Percentiles rank a stretch among this genome's conserved stretches.
Conservation (phyloP, 2,888 invertebrate genomes). For the Plagiodera versicolora region DNA sequence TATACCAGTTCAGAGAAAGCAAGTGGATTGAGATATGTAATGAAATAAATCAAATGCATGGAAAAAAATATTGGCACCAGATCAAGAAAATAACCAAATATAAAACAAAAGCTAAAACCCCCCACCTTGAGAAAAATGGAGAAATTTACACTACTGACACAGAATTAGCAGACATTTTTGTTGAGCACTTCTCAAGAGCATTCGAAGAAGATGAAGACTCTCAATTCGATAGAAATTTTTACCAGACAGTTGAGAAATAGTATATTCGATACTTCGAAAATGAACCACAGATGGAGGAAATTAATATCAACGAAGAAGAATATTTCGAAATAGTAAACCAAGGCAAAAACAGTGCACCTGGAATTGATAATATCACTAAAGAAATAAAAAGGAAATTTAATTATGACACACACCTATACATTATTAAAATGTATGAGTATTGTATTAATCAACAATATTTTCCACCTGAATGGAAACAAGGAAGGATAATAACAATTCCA, state of each 20-base stretch:
- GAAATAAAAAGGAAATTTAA: slow-evolving; percentile 13
- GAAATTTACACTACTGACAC: background rate
- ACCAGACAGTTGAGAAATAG: slow-evolving; percentile 2
- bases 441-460: slow-evolving; percentile 11
- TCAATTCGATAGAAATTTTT: background rate
- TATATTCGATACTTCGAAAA: slow-evolving; percentile 1
- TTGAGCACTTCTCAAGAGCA: slow-evolving; percentile 7
- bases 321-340: slow-evolving; percentile 7
- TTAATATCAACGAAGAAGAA: background rate
- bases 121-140: slow-evolving; percentile 4
- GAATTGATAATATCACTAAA: slow-evolving; percentile 13
- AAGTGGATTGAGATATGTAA: slow-evolving; percentile 17
- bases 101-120: slow-evolving; percentile 9
- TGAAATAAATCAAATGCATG: slow-evolving; percentile 13
- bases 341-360: slow-evolving; percentile 13
- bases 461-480: slow-evolving; percentile 15
- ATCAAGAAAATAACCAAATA: slow-evolving; percentile 16
- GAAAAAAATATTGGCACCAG: slow-evolving; percentile 14
- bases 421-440: slow-evolving; percentile 11
- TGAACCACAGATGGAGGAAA: background rate
- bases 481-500: slow-evolving; percentile 12
- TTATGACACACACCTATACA: slow-evolving; percentile 10
- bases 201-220: slow-evolving; percentile 11
- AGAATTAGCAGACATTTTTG: background rate
- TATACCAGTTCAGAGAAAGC: background rate